Base-by-base conservation (phyloP, 2,888 invertebrate species). In the Lithophane leautieri region DNA sequence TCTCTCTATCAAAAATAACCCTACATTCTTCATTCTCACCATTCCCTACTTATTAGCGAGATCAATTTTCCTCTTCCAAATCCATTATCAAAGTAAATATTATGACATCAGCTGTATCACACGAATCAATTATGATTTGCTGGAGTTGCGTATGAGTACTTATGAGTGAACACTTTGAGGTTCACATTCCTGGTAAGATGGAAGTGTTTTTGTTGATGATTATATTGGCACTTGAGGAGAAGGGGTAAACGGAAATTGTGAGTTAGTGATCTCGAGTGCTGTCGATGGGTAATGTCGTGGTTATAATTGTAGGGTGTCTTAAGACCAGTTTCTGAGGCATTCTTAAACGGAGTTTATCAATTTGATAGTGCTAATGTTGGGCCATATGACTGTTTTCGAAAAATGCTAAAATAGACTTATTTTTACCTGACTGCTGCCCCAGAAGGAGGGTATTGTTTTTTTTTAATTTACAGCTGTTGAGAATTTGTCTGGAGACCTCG, bases 61-160 rank as follows among this genome's bases (percentile, higher is more conserved):
- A 42, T 62, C 28, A 52, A 12, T 58, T 72, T 58, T 73, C 61
- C 58, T 75, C 56, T 52, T 25, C 25, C 28, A 11, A 73, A 82
- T 12, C 73, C 73, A 83, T 84, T 82, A 70, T 42, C 56, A 74
- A 77, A 74, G 81, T 76, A 76, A 84, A 84, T 79, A 81, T 82
- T 84, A 34, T 73, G 67, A 50, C 82, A 84, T 67, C 60, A 54
- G 73, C 11, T 60, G 71, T 73, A 74, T 84, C 81, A 67, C 72
- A 81, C 66, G 73, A 70, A 76, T 60, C 82, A 84, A 84, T 84
- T 78, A 78, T 78, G 65, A 72, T 74, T 73, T 40, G 61, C n/a
- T 8, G n/a, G n/a, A 56, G 68, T 78, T 69, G 71, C 68, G 66
- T 66, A 22, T 78, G 73, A 65, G 34, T 65, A 52, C 63, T 78